Evolutionary conservation across 2,888 invertebrate species (phyloP).

Genomic region (Syrphus vitripennis): DNA sequence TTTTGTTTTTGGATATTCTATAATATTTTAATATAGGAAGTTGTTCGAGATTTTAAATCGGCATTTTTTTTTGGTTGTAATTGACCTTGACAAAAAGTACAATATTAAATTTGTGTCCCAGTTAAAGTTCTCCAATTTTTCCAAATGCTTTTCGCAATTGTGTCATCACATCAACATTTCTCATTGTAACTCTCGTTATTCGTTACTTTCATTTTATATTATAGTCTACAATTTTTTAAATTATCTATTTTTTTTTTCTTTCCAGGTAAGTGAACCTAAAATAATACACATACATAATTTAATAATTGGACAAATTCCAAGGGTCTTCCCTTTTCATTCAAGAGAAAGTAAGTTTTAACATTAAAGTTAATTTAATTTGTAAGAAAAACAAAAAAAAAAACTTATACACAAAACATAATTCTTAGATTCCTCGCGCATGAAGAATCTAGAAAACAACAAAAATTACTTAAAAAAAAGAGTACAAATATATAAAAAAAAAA

Average conservation of each 20-base stretch:
- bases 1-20: too few species aligned
- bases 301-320: slow-evolving; percentile 33
- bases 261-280: slow-evolving; percentile 60
- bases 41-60: too few species aligned
- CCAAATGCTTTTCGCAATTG: background rate
- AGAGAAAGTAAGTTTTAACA: slow-evolving; percentile 49
- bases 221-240: background rate
- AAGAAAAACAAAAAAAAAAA: slow-evolving; percentile 1
- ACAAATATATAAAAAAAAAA: background rate
- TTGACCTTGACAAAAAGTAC: too few species aligned
- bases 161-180: background rate
- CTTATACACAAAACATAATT: background rate
- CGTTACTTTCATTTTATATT: background rate
- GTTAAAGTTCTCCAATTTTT: too few species aligned
- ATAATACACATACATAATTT: too few species aligned
- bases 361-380: background rate
- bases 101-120: too few species aligned
- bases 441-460: slow-evolving; percentile 40
- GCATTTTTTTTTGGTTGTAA: too few species aligned
- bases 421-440: slow-evolving; percentile 24
- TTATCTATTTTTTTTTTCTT: slow-evolving; percentile 36
- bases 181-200: background rate
- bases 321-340: slow-evolving; percentile 40
- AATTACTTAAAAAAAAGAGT: slow-evolving; percentile 12
- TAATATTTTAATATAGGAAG: too few species aligned